Evolutionary conservation across 1,140 invertebrate genomes (phyloP), one percentile per base, ranked within the genome.

Genomic region (Drosophila tropicalis): DNA sequence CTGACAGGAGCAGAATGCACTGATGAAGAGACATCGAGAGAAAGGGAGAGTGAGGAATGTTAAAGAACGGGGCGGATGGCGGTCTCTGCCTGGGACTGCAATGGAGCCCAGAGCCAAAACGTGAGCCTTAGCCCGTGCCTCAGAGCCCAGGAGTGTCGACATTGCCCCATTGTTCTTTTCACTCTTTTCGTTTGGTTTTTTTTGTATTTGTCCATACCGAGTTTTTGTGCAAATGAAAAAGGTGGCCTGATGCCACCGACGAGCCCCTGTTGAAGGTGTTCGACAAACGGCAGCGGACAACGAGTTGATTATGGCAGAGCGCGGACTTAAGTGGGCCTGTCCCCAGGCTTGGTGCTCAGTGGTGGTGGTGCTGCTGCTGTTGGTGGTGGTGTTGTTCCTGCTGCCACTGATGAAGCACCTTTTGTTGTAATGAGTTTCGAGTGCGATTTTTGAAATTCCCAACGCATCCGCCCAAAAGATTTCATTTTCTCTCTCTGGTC

Each of bases 391-490:
- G 51, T 36, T 36, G 36, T 47, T 41, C 22, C 65, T 19, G 29
- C 22, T 41, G 66, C 29, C 56, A 39, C 62, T 62, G 76, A 87
- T 86, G 83, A 82, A 87, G 83, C 84, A 87, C 83, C 83, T 87
- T 86, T 86, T 86, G 83, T 86, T 86, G 83, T 86, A 86, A 86
- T 87, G 83, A 87, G 83, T 89, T 87, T 87, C 67, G 79, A 87
- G 83, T 89, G 83, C 76, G 67, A 89, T 72, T 86, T 87, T 76
- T 82, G 63, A 66, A 84, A 84, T 70, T 40, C 74, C 55, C 62
- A 13, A 63, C 40, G n/a, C 32, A 40, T 62, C 15, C 67, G 61
- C 32, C 47, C 29, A 57, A 51, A 34, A 56, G 25, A 56, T 29
- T 39, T 54, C 64, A n/a, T 29, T 29, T n/a, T 39, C 36, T 22